Evolutionary conservation across 2,888 invertebrate genomes (phyloP).

Genomic region (Ceramica pisi): DNA sequence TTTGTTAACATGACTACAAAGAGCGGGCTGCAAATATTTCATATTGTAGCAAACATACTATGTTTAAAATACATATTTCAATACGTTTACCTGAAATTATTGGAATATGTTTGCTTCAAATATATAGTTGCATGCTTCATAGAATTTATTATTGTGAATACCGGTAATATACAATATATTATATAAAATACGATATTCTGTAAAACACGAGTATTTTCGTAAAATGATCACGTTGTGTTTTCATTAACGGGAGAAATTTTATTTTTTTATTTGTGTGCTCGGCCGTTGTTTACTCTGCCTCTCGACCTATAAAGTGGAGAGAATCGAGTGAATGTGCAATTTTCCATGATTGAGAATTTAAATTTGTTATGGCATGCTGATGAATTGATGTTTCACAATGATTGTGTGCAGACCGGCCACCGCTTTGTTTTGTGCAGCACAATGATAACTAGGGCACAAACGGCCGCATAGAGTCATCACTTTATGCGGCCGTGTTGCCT

Average conservation of each 20-base stretch:
- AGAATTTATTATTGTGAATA: slow-evolving; percentile 26
- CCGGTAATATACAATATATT: no score
- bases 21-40: slow-evolving; percentile 51
- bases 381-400: slow-evolving; percentile 78
- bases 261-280: slow-evolving; percentile 68
- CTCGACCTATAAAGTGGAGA: slow-evolving; percentile 73
- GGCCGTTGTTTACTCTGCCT: slow-evolving; percentile 75
- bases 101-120: slow-evolving; percentile 30
- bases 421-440: slow-evolving; percentile 35
- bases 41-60: slow-evolving; percentile 50
- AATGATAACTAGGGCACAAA: slow-evolving; percentile 24
- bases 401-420: slow-evolving; percentile 58
- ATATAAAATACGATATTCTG: background rate
- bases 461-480: no score
- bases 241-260: slow-evolving; percentile 73
- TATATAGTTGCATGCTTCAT: slow-evolving; percentile 29
- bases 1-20: slow-evolving; percentile 23
- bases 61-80: slow-evolving; percentile 57
- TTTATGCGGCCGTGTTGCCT: slow-evolving; percentile 7
- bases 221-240: slow-evolving; percentile 72
- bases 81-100: slow-evolving; percentile 58
- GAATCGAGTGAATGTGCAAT: slow-evolving; percentile 79
- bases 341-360: slow-evolving; percentile 82
- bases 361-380: slow-evolving; percentile 76
- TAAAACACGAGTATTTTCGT: slow-evolving; percentile 49